phyloP scores from a whole-genome alignment of 2,113 vertebrate species.

The Danio rerio region DNA sequence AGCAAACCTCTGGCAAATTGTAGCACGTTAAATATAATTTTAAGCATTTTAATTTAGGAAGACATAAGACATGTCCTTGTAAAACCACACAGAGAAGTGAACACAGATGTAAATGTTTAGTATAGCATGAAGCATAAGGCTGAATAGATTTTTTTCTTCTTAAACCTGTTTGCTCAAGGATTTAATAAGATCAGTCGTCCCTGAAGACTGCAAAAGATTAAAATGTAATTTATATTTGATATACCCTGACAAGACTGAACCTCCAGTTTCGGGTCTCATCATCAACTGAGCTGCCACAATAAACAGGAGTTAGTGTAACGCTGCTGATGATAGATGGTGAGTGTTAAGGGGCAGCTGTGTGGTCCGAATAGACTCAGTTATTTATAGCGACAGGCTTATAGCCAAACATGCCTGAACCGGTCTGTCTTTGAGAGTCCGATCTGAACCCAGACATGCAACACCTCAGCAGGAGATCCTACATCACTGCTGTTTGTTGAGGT shows the following conservation, averaged over 20 bases:
- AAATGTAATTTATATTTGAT: constrained; percentile 25
- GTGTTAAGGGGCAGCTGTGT: constrained; percentile 48
- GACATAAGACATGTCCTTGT: too few species aligned
- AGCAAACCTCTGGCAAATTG: too few species aligned
- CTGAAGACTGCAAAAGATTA: constrained; percentile 31
- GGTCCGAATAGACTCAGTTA: constrained; percentile 34
- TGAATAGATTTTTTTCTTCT: not conserved
- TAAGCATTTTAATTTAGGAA: too few species aligned
- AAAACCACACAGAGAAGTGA: not conserved
- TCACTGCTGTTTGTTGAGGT: constrained; percentile 3
- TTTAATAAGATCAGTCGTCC: constrained; percentile 10
- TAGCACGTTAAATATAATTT: too few species aligned
- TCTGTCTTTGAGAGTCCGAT: not conserved
- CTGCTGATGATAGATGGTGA: constrained; percentile 61
- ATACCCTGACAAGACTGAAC: constrained; percentile 10
- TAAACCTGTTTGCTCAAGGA: not conserved
- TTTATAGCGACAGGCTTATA: constrained; percentile 33
- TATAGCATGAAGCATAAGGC: not conserved
- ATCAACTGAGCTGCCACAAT: constrained; percentile 40
- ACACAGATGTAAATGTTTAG: not conserved
- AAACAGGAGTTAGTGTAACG: constrained; percentile 59
- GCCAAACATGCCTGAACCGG: constrained; percentile 20
- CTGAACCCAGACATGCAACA: not conserved
- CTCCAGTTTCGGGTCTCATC: constrained; percentile 35
- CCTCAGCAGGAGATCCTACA: not conserved